These are phyloP conservation scores for Champsocephalus gunnari DNA, from an alignment of 2,797 vertebrate species.

Conservation along the genomic window DNA sequence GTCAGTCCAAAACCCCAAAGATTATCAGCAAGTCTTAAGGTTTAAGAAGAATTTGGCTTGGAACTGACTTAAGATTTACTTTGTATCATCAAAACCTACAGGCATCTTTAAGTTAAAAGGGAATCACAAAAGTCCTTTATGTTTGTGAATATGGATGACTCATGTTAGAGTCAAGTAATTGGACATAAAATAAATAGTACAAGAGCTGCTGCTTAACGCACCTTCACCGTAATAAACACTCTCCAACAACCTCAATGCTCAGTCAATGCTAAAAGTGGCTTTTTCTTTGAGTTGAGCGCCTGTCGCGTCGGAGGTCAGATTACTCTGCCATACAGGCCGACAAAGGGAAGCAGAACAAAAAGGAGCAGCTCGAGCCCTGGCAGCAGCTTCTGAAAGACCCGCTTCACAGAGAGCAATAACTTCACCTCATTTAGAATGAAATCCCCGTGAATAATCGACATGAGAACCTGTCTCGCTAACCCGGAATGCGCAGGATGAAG, in stretches of 20 bases:
- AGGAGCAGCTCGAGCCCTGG: slow-evolving; percentile 50
- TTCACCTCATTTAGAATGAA: slow-evolving; percentile 71
- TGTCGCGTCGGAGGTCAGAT: slow-evolving; percentile 57
- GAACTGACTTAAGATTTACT: neutral
- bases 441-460: slow-evolving; percentile 80
- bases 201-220: neutral
- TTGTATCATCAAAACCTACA: neutral
- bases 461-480: slow-evolving; percentile 56
- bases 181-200: neutral
- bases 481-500: slow-evolving; percentile 42
- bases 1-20: neutral
- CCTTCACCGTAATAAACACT: neutral
- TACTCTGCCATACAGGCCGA: slow-evolving; percentile 53
- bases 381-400: slow-evolving; percentile 62
- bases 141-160: neutral
- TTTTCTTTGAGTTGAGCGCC: slow-evolving; percentile 41
- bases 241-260: slow-evolving; percentile 5
- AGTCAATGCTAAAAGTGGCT: slow-evolving; percentile 47
- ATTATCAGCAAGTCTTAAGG: neutral
- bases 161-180: neutral
- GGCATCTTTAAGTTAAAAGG: neutral
- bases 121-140: neutral
- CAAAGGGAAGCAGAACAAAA: slow-evolving; percentile 65
- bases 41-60: neutral
- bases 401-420: slow-evolving; percentile 67